phyloP scores from a whole-genome alignment of 2,888 invertebrate species.

The Elaeidobius kamerunicus region DNA sequence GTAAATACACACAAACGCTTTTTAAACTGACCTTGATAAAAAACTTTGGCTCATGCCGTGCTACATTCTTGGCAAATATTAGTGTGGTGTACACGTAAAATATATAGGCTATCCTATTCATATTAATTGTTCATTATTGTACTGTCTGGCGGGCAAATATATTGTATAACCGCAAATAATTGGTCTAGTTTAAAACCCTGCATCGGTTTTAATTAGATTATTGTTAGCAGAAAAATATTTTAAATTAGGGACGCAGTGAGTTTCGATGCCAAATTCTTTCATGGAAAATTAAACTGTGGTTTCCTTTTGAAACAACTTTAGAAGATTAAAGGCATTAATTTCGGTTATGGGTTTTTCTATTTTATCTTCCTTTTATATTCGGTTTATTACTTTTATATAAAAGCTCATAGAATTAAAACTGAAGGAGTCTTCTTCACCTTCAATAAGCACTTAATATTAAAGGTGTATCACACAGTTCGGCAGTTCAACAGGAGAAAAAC shows the following conservation, averaged over 20 bases:
- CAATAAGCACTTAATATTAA: no score
- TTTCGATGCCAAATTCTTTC: not conserved
- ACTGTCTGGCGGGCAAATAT: conserved; percentile 25
- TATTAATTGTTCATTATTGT: conserved; percentile 30
- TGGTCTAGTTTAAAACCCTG: conserved; percentile 9
- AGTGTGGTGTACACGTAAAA: conserved; percentile 23
- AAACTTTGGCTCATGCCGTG: conserved; percentile 17
- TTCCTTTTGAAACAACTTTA: no score
- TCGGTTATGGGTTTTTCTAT: no score
- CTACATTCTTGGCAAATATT: conserved; percentile 28
- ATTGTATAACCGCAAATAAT: conserved; percentile 13
- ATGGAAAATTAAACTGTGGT: not conserved
- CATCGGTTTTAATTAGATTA: not conserved
- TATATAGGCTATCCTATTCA: conserved; percentile 26
- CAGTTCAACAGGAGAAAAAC: no score
- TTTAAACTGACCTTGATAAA: conserved; percentile 23
- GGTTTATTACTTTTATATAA: no score
- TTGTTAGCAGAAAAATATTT: not conserved
- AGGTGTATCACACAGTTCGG: no score
- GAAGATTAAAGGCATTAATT: no score
- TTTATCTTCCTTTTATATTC: no score
- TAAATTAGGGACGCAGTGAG: not conserved
- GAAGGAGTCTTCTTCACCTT: no score
- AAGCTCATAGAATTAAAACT: no score
- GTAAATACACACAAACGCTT: conserved; percentile 4